These are phyloP conservation scores for Tenthredo notha DNA, from an alignment of 2,888 invertebrate species.

Conservation along the genomic window DNA sequence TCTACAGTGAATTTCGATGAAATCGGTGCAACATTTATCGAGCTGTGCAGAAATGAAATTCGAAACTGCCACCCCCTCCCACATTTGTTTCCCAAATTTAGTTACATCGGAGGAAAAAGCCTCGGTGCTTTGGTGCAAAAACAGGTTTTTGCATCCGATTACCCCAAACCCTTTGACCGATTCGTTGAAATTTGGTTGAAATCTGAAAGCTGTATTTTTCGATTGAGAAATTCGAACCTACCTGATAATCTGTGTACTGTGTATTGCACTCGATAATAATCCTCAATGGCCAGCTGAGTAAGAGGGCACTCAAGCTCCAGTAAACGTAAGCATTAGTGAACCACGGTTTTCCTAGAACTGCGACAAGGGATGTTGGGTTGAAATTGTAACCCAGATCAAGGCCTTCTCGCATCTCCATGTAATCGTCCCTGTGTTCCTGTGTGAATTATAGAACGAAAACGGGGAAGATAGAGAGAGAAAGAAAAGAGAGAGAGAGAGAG, in stretches of 20 bases:
- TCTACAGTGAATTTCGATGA: neutral
- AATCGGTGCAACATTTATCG: neutral
- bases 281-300: slow-evolving; percentile 91
- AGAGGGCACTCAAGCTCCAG: slow-evolving; percentile 87
- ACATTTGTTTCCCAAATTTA: neutral
- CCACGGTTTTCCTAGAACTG: slow-evolving; percentile 81
- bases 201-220: slow-evolving; percentile 13
- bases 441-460: neutral
- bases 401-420: slow-evolving; percentile 92
- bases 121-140: no score
- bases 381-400: slow-evolving; percentile 83
- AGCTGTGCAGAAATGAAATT: neutral
- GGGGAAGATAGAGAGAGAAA: neutral
- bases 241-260: slow-evolving; percentile 90
- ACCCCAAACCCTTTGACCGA: neutral
- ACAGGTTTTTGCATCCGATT: neutral
- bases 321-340: slow-evolving; percentile 86
- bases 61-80: no score
- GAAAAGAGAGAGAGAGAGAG: neutral
- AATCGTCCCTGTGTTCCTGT: slow-evolving; percentile 88
- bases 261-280: slow-evolving; percentile 90
- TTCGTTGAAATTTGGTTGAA: neutral
- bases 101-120: neutral
- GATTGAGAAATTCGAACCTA: slow-evolving; percentile 72
- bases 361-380: slow-evolving; percentile 73